phyloP scores from a whole-genome alignment of 2,113 vertebrate genomes.

The Tragelaphus strepsiceros region DNA sequence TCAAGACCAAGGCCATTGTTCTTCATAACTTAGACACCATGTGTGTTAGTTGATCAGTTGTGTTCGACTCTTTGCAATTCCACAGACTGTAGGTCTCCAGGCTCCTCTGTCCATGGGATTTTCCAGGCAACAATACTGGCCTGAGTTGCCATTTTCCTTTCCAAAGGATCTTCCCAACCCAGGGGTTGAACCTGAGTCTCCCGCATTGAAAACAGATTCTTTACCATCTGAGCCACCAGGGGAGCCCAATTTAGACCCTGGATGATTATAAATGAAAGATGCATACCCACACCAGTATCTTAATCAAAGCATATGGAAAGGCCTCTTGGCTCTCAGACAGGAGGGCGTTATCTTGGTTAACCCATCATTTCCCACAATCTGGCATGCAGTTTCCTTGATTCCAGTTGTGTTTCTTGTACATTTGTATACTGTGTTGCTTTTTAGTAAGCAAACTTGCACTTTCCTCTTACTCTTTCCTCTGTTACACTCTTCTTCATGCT shows the following conservation, averaged over 20 bases:
- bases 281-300: not conserved
- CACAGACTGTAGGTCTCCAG: not conserved
- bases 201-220: not conserved
- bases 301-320: not conserved
- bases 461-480: not conserved
- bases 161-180: not conserved
- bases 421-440: not conserved
- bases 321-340: not conserved
- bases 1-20: not conserved
- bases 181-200: not conserved
- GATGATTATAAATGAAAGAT: not conserved
- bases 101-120: not conserved
- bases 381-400: not conserved
- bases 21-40: not conserved
- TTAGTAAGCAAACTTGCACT: not conserved
- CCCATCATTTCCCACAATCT: not conserved
- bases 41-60: not conserved
- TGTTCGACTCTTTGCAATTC: not conserved
- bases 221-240: not conserved
- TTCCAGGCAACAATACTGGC: not conserved
- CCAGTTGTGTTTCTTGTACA: not conserved
- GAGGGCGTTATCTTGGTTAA: not conserved
- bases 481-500: not conserved
- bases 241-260: not conserved
- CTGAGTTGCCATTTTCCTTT: not conserved